These are phyloP conservation scores for Staurois parvus DNA, from an alignment of 2,797 vertebrate species.

Conservation along the genomic window DNA sequence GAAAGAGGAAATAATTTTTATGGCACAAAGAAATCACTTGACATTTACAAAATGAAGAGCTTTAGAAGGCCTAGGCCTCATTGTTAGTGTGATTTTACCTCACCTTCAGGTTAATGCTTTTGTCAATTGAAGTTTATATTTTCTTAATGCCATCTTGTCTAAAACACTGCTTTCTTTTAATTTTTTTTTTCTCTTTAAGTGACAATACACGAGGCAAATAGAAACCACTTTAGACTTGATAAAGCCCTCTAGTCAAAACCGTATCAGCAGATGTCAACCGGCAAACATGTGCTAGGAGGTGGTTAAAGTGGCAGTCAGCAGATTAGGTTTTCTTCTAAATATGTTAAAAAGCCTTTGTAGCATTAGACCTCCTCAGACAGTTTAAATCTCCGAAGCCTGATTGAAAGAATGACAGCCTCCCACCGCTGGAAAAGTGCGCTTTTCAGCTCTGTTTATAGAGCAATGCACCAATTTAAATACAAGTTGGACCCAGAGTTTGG, in stretches of 20 bases:
- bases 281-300: constrained; percentile 46
- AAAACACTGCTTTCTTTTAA: constrained; percentile 34
- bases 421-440: constrained; percentile 7
- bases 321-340: constrained; percentile 55
- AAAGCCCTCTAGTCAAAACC: constrained; percentile 58
- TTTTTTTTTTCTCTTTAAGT: constrained; percentile 32
- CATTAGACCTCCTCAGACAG: constrained; percentile 42
- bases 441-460: constrained; percentile 55
- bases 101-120: constrained; percentile 40
- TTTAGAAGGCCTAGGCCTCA: constrained; percentile 8
- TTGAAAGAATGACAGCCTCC: constrained; percentile 48
- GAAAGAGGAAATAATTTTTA: constrained; percentile 50
- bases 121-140: constrained; percentile 46
- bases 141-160: constrained; percentile 44
- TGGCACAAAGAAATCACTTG: constrained; percentile 20
- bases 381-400: constrained; percentile 51
- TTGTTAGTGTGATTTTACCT: constrained; percentile 39
- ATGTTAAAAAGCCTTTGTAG: constrained; percentile 58
- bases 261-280: constrained; percentile 60
- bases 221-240: constrained; percentile 52
- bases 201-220: constrained; percentile 46
- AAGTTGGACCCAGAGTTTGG: background rate
- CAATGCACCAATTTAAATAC: constrained; percentile 43
- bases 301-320: constrained; percentile 50
- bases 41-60: constrained; percentile 36